A percentile compares a stretch with the other conserved stretches of the same genome.
phyloP scores from a whole-genome alignment of 2,888 invertebrate genomes.

The Willowsia nigromaculata region DNA sequence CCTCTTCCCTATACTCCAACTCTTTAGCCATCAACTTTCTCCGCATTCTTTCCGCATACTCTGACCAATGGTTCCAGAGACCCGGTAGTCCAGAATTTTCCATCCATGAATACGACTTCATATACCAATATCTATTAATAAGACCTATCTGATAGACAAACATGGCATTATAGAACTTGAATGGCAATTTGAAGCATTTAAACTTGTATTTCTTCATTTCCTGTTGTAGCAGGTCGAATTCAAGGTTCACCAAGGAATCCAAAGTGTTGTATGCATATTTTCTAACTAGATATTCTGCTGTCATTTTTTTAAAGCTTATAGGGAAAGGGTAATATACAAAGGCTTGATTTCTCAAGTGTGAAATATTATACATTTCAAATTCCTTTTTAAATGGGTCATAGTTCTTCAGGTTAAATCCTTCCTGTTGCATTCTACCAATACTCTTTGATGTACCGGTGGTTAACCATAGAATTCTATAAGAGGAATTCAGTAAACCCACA shows the following conservation, averaged over 20 bases:
- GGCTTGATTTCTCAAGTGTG: no score
- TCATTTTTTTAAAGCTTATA: not conserved
- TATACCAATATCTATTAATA: slow-evolving; percentile 1
- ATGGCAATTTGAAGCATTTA: not conserved
- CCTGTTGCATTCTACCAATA: not conserved
- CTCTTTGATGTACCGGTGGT: not conserved
- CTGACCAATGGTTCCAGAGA: not conserved
- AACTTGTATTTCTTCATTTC: no score
- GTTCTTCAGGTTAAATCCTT: no score
- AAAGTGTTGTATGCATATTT: not conserved
- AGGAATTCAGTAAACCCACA: not conserved
- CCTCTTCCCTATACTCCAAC: not conserved
- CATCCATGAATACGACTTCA: not conserved
- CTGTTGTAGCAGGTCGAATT: not conserved
- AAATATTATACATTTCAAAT: not conserved
- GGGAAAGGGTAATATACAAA: no score
- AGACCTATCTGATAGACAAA: not conserved
- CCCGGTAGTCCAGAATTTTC: not conserved
- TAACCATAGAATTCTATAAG: not conserved
- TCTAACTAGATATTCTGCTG: not conserved
- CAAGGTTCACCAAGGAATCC: not conserved
- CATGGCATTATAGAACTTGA: not conserved
- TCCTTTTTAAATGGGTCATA: not conserved
- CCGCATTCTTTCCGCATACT: not conserved
- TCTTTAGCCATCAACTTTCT: not conserved